A percentile compares a stretch with the other conserved stretches of the same genome.
phyloP scores from a whole-genome alignment of 64 coral and sea anemone genomes.

The Stichodactyla helianthus region DNA sequence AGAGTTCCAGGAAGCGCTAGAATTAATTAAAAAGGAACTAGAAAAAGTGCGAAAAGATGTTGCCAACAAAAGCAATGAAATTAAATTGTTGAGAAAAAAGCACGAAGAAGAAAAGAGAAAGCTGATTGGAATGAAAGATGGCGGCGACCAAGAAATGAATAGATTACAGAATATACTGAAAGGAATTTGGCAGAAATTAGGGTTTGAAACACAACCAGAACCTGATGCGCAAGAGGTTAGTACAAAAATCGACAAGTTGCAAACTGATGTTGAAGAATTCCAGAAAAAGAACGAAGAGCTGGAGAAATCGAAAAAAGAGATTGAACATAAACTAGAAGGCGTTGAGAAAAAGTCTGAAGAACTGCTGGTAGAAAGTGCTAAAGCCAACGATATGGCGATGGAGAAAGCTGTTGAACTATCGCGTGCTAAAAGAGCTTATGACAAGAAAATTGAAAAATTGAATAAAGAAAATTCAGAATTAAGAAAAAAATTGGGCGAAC shows the following conservation, averaged over 20 bases:
- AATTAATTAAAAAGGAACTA: conserved; percentile 48
- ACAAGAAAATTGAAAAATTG: conserved; percentile 91
- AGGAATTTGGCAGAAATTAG: conserved; percentile 41
- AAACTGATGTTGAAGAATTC: conserved; percentile 41
- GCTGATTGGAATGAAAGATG: conserved; percentile 38
- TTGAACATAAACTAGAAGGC: conserved; percentile 36
- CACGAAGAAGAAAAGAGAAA: conserved; percentile 50
- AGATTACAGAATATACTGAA: conserved; percentile 44
- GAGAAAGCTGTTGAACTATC: conserved; percentile 89
- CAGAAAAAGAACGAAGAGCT: conserved; percentile 36
- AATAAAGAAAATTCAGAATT: conserved; percentile 82
- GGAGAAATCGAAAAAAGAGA: conserved; percentile 27
- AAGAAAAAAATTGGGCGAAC: conserved; percentile 62
- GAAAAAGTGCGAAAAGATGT: conserved; percentile 32
- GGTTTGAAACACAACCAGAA: conserved; percentile 36
- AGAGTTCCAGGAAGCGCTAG: conserved; percentile 40
- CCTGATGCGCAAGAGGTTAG: conserved; percentile 44
- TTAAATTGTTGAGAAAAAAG: conserved; percentile 40
- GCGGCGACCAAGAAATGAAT: conserved; percentile 43
- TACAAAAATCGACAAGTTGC: conserved; percentile 42
- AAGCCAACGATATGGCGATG: conserved; percentile 86
- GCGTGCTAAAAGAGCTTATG: conserved; percentile 58
- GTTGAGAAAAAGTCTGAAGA: conserved; percentile 46
- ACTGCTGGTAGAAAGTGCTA: conserved; percentile 57
- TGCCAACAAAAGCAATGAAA: conserved; percentile 49